Evolutionary conservation across 2,888 invertebrate genomes (phyloP), one percentile per base, ranked within the genome.

Genomic region (Carpatolechia fugitivella): DNA sequence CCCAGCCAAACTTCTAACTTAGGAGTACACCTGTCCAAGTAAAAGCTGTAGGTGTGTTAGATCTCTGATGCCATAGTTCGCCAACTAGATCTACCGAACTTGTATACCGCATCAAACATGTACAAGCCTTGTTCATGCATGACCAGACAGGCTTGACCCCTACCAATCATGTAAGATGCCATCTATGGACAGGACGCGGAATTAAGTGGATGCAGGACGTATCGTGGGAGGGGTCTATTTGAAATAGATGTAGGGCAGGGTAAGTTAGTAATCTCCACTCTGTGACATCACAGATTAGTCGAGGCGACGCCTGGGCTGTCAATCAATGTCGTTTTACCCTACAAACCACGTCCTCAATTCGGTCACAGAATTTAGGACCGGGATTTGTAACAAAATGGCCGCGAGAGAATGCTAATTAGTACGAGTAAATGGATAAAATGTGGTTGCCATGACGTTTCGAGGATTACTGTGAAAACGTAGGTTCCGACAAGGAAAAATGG

Each of bases 231-330:
- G 52, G 65, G 59, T 18, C 38, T 52, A 57, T 55, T 62, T 65
- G 61, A 56, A 70, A 62, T 70, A 69, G 71, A 56, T 57, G 60
- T 44, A 58, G 62, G 58, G 64, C 59, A 56, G 62, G 59, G 63
- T 65, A 59, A 54, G 53, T 54, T 52, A 61, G 65, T 68, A 74
- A 72, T 74, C 74, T 72, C 72, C 62, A 67, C 65, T 65, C 68
- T 71, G 76, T 78, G 78, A 80, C 79, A 75, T 66, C 66, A 64
- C 66, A 78, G 80, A 81, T 82, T 80, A 82, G 74, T 64, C 60
- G 65, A 65, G 64, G 63, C 72, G 66, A 72, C 72, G 72, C 71
- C 68, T 70, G 74, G 56, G 59, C 74, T 76, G 82, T 80, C 82
- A 78, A 80, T 82, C 82, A 80, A 64, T 65, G 66, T 65, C 64